Conservation (phyloP, 2,888 invertebrate genomes). For the Lymantria dispar region DNA sequence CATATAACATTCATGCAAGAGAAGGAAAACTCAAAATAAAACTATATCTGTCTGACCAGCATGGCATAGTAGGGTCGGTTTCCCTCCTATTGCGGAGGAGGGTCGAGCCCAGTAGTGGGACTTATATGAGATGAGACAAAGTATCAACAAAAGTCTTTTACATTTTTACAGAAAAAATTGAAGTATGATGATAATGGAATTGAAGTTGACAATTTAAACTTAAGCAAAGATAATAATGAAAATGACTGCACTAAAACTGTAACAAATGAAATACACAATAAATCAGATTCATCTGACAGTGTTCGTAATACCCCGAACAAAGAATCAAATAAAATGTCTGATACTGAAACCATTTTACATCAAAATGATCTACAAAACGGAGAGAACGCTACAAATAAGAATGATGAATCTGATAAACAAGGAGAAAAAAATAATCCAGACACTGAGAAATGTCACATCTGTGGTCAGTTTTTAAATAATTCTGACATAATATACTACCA, state of each 20-base stretch:
- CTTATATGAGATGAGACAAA: no score
- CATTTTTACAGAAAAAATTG: conserved; percentile 50
- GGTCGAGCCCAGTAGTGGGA: no score
- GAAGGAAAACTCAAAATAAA: no score
- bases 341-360: neutral
- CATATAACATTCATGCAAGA: no score
- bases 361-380: neutral
- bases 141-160: neutral
- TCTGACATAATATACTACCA: conserved; percentile 83
- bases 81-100: no score
- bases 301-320: neutral
- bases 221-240: neutral
- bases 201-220: conserved; percentile 2
- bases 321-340: neutral
- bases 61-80: no score
- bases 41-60: no score
- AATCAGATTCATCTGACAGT: neutral
- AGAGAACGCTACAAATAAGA: conserved; percentile 11
- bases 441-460: conserved; percentile 67
- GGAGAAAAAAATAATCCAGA: conserved; percentile 29
- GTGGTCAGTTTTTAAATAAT: conserved; percentile 73
- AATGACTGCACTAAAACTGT: neutral
- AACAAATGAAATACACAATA: neutral
- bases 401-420: conserved; percentile 11
- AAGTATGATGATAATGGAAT: conserved; percentile 27